Evolutionary conservation across 1,140 invertebrate genomes (phyloP), one percentile per base, ranked within the genome.

Genomic region (Drosophila tristis): DNA sequence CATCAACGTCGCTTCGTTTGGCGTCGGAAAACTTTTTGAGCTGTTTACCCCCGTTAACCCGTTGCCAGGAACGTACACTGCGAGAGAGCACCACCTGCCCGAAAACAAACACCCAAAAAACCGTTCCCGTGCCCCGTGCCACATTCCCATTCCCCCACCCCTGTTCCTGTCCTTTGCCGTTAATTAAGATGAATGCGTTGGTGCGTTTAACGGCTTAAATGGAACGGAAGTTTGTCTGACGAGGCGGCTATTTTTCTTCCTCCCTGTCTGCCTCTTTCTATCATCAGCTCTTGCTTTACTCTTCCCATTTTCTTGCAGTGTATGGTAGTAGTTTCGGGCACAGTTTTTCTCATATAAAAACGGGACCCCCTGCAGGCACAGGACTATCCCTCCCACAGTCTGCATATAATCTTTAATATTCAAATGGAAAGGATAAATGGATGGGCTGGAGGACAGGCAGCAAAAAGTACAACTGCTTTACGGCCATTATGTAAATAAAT

Each of bases 161-260:
- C n/a, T 44, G 15, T 47, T 2, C 6, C 20, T 16, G 9, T n/a
- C 51, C 6, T 6, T 50, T 29, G 20, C 45, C 55, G 71, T 80
- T 87, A 87, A 87, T 87, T 87, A 87, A 87, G 82, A 87, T 89
- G 84, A 79, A 87, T 87, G 82, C 82, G 78, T 82, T 39, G 60
- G 82, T 39, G 59, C 84, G 66, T 87, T 87, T 87, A 87, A 54
- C 82, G 70, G 71, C 75, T 78, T 87, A 87, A 87, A 89, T 87
- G 82, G 76, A 68, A 75, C 78, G 82, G 75, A 89, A 87, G 66
- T 70, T 78, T 57, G 16, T 50, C 59, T 60, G 68, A 77, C 58
- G 72, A 68, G 81, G 53, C 29, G 44, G 35, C 62, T 70, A 13
- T 39, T 39, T 13, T 39, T 4, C 44, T 5, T 5, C 3, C 25